These are phyloP conservation scores for Chelmon rostratus DNA, from an alignment of 2,797 vertebrate genomes.

Conservation along the genomic window DNA sequence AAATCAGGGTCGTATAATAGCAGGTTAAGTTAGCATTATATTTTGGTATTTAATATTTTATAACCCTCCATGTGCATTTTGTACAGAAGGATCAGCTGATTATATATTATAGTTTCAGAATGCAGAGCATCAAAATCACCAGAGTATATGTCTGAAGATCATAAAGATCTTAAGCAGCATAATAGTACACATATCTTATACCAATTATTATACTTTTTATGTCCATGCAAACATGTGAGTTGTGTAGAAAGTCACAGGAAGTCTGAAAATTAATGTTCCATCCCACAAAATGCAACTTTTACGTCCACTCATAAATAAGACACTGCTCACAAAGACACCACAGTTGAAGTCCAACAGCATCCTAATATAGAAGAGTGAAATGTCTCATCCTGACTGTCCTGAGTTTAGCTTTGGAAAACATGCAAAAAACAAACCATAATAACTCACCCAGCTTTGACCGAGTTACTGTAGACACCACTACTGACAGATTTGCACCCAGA, in stretches of 20 bases:
- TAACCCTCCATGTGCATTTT: not conserved
- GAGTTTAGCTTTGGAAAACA: slow-evolving; percentile 14
- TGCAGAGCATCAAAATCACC: not conserved
- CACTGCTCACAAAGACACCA: not conserved
- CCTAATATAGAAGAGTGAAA: not conserved
- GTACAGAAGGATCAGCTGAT: not conserved
- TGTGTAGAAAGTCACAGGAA: not conserved
- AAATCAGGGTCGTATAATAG: too few species aligned
- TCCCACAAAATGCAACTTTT: slow-evolving; percentile 4
- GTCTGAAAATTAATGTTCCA: not conserved
- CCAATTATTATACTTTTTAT: not conserved
- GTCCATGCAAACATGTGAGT: not conserved
- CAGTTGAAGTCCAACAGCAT: not conserved
- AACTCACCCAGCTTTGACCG: slow-evolving; percentile 42
- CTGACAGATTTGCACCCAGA: slow-evolving; percentile 34
- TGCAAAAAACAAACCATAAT: slow-evolving; percentile 17
- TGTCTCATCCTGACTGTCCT: not conserved
- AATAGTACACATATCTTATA: not conserved
- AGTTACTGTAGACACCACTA: slow-evolving; percentile 32
- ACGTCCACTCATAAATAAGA: not conserved
- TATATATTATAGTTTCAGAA: not conserved
- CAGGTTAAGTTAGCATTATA: not conserved
- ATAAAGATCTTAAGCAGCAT: not conserved
- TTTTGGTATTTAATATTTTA: not conserved
- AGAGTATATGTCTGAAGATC: not conserved